Percentiles rank a stretch among this genome's conserved stretches.
Conservation (phyloP, 2,113 vertebrate genomes). For the Chrysemys picta region DNA sequence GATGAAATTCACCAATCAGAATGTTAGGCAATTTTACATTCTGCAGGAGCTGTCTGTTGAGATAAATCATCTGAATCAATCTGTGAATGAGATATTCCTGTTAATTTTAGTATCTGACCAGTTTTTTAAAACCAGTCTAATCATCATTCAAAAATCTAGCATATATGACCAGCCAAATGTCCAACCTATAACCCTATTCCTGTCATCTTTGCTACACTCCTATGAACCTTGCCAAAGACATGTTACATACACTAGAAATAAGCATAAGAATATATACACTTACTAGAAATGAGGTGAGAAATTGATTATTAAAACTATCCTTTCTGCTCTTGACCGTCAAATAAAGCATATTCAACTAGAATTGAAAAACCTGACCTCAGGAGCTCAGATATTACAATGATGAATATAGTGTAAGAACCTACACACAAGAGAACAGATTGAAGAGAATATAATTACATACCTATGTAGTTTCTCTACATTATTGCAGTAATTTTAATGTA, state of each 20-base stretch:
- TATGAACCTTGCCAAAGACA: accelerated
- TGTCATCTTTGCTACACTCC: not conserved
- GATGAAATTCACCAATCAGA: not conserved
- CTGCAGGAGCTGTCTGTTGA: not conserved
- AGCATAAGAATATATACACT: accelerated
- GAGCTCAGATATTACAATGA: accelerated
- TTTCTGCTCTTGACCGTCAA: not conserved
- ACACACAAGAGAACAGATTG: not conserved
- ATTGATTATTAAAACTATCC: accelerated
- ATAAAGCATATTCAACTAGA: not conserved
- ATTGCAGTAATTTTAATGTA: not conserved
- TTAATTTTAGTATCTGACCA: not conserved
- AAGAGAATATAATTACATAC: not conserved
- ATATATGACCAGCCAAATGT: not conserved
- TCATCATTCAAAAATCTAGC: not conserved
- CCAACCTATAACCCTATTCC: not conserved
- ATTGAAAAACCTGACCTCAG: not conserved
- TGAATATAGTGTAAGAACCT: not conserved
- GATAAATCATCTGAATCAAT: not conserved
- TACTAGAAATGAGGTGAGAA: not conserved
- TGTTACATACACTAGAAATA: accelerated
- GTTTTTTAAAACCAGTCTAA: not conserved
- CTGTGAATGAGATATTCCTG: not conserved
- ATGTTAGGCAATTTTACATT: not conserved
- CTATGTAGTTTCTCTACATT: not conserved